phyloP scores from a whole-genome alignment of 2,113 vertebrate species.

The Notechis scutatus region DNA sequence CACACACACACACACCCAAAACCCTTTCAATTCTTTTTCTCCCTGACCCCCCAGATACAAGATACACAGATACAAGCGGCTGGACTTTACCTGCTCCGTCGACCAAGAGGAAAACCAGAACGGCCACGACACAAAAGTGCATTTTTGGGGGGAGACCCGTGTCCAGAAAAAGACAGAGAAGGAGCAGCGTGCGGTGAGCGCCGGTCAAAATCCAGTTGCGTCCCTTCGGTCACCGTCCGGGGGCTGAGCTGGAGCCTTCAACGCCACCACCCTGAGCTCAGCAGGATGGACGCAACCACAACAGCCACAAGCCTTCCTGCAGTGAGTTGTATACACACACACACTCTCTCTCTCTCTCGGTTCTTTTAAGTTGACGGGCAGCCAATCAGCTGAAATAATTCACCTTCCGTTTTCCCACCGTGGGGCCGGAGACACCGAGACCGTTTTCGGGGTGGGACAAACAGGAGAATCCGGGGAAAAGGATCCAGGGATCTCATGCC shows the following conservation, averaged over 20 bases:
- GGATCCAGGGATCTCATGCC: neutral
- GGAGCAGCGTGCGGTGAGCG: neutral
- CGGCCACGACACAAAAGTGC: rapidly evolving
- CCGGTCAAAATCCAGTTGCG: neutral
- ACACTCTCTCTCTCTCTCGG: too few relatives aligned
- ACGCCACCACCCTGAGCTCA: neutral
- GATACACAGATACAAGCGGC: neutral
- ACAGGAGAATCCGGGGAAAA: neutral
- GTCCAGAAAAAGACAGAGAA: neutral
- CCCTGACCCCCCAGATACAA: neutral
- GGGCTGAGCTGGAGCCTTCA: neutral
- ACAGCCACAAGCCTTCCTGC: neutral
- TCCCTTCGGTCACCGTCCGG: neutral
- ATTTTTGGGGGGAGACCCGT: neutral
- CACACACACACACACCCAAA: too few relatives aligned
- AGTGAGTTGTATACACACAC: too few relatives aligned
- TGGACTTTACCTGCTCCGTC: neutral
- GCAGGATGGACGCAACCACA: neutral
- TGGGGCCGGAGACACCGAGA: neutral
- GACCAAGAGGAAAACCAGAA: neutral
- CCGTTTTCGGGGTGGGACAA: neutral
- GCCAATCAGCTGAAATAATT: neutral
- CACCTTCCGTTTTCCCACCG: neutral
- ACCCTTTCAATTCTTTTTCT: neutral
- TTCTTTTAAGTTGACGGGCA: neutral